phyloP scores from a whole-genome alignment of 2,888 invertebrate species.

The Ditula angustiorana region DNA sequence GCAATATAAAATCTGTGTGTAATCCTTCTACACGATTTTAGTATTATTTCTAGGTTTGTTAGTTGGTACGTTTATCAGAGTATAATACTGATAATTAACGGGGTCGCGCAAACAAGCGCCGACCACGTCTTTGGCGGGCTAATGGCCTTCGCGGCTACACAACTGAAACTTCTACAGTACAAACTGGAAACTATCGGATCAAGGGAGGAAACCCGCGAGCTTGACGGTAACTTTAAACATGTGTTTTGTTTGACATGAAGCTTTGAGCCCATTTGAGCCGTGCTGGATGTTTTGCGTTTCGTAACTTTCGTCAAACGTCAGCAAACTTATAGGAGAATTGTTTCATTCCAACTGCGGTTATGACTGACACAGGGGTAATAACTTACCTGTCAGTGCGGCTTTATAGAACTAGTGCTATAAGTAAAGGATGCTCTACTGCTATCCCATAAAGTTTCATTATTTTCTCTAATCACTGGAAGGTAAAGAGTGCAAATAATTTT shows the following conservation, averaged over 20 bases:
- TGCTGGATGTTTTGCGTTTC: background rate
- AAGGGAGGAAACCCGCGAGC: constrained; percentile 28
- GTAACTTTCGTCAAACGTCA: background rate
- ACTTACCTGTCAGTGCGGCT: no score
- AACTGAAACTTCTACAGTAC: constrained; percentile 25
- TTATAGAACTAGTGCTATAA: no score
- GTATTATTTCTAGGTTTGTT: constrained; percentile 21
- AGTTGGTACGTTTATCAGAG: constrained; percentile 28
- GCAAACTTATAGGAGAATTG: no score
- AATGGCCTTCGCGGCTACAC: constrained; percentile 32
- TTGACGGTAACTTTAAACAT: constrained; percentile 12
- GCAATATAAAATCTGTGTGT: no score
- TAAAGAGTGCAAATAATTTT: no score
- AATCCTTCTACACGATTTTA: no score
- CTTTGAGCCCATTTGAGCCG: background rate
- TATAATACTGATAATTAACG: constrained; percentile 30
- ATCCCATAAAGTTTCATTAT: background rate
- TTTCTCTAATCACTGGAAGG: no score
- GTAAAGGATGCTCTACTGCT: no score
- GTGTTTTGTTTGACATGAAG: background rate
- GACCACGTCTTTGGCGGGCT: constrained; percentile 31
- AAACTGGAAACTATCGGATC: constrained; percentile 29
- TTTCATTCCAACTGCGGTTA: no score
- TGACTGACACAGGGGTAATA: no score
- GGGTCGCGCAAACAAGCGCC: constrained; percentile 23